These are phyloP conservation scores for Pseudocheirus occidentalis DNA, from an alignment of 2,797 vertebrate genomes.

Conservation along the genomic window DNA sequence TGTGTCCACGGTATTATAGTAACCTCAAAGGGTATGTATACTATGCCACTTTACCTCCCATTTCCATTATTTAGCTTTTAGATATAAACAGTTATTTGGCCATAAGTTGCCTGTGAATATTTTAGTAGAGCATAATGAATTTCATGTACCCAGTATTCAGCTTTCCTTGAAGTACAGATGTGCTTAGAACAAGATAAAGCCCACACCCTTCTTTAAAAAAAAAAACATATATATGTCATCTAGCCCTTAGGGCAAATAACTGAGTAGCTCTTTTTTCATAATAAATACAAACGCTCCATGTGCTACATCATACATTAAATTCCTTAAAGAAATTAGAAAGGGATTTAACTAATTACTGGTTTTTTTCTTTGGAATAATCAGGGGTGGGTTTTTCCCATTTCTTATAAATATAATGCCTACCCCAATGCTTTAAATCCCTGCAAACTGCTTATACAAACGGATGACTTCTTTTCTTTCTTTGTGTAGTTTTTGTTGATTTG, in stretches of 20 bases:
- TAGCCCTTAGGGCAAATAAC: not conserved
- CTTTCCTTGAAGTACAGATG: slow-evolving; percentile 10
- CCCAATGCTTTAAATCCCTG: not conserved
- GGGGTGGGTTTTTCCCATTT: not conserved
- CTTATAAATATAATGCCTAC: not conserved
- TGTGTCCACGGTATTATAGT: not conserved
- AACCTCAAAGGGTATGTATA: not conserved
- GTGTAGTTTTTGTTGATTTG: not conserved
- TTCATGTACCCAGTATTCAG: slow-evolving; percentile 24
- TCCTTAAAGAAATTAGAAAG: slow-evolving; percentile 13
- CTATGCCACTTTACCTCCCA: not conserved
- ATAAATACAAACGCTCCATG: not conserved
- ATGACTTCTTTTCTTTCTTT: not conserved
- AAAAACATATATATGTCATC: not conserved
- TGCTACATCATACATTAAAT: not conserved
- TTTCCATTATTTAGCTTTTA: not conserved
- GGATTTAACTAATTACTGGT: not conserved
- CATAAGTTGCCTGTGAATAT: slow-evolving; percentile 23
- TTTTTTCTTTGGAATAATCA: not conserved
- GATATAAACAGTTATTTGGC: not conserved
- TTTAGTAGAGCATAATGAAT: slow-evolving; percentile 42
- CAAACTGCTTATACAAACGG: not conserved
- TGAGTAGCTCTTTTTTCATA: not conserved
- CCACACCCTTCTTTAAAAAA: not conserved
- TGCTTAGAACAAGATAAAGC: not conserved